Evolutionary conservation across 2,113 vertebrate species (phyloP).

Genomic region (Thamnaconus septentrionalis): DNA sequence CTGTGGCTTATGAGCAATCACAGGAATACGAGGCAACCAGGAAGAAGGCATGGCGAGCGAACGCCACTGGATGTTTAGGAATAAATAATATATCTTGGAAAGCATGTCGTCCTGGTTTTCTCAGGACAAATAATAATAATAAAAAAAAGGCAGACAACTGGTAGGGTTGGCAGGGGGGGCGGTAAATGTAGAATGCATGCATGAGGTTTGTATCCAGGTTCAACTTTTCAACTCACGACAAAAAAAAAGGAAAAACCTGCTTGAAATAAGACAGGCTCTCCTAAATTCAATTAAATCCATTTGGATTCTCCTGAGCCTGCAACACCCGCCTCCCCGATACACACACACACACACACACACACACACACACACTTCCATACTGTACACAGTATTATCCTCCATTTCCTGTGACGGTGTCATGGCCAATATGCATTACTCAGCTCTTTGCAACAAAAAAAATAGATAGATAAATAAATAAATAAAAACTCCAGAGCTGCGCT

Average conservation of each 20-base stretch:
- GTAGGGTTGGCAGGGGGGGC: not conserved
- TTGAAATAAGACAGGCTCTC: slow-evolving; percentile 63
- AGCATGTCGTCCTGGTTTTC: slow-evolving; percentile 44
- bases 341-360: no score
- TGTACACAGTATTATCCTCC: slow-evolving; percentile 64
- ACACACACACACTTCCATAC: slow-evolving; percentile 11
- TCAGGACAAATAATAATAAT: slow-evolving; percentile 48
- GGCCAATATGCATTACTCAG: slow-evolving; percentile 65
- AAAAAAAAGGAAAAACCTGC: slow-evolving; percentile 37
- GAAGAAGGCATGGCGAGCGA: slow-evolving; percentile 58
- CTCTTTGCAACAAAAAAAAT: slow-evolving; percentile 46
- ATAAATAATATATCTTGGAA: slow-evolving; percentile 59
- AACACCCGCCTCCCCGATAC: not conserved
- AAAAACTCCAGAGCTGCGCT: slow-evolving; percentile 44
- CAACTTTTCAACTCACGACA: slow-evolving; percentile 40
- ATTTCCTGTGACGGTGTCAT: slow-evolving; percentile 67
- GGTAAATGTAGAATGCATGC: no score
- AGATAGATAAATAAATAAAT: no score
- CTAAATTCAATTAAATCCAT: slow-evolving; percentile 72
- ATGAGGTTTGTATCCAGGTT: slow-evolving; percentile 43
- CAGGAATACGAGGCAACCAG: slow-evolving; percentile 32
- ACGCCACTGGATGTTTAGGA: slow-evolving; percentile 47
- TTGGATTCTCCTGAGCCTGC: slow-evolving; percentile 63
- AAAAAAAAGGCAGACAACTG: not conserved
- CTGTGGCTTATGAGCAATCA: slow-evolving; percentile 64